phyloP scores from a whole-genome alignment of 2,797 vertebrate genomes.

The Enteromius radiatus region DNA sequence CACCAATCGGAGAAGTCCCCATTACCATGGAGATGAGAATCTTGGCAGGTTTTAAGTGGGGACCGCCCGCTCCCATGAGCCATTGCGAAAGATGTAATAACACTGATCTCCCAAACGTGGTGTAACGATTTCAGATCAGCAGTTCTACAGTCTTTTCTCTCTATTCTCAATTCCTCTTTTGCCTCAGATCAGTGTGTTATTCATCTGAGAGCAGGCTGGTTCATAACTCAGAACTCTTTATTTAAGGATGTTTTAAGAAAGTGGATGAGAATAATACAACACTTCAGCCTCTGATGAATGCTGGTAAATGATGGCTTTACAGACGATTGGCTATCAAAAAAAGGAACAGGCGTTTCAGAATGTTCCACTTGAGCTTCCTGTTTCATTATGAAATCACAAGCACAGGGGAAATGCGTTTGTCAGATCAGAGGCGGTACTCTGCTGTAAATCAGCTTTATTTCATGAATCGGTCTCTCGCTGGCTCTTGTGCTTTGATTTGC shows the following conservation, averaged over 20 bases:
- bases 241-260: neutral
- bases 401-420: neutral
- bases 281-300: neutral
- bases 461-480: too few relatives aligned
- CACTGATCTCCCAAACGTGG: neutral
- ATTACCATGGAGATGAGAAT: neutral
- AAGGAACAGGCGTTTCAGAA: neutral
- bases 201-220: neutral
- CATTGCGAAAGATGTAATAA: neutral
- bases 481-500: too few relatives aligned
- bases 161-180: neutral
- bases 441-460: neutral
- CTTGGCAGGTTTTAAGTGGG: neutral
- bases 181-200: neutral
- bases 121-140: too few relatives aligned
- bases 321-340: neutral
- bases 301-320: neutral
- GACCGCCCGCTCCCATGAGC: neutral
- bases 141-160: too few relatives aligned
- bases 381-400: neutral
- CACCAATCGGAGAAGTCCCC: neutral
- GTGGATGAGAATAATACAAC: neutral
- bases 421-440: neutral
- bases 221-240: neutral
- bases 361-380: neutral